Percentiles rank a stretch among this genome's conserved stretches.
Evolutionary conservation across 2,797 vertebrate genomes (phyloP).

Genomic region (Acanthurus lineatus): DNA sequence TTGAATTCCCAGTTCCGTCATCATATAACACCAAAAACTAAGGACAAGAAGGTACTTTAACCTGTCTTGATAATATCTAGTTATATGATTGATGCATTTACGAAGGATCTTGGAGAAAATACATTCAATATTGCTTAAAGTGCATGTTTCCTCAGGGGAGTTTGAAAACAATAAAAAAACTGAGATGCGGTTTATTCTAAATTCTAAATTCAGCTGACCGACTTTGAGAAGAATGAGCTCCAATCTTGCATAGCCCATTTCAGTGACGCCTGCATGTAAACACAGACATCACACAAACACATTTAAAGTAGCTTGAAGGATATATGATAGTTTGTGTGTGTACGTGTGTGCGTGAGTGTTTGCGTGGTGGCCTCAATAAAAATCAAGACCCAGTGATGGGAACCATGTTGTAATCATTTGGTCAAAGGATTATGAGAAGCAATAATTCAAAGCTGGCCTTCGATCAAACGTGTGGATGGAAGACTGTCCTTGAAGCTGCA

Average conservation of each 20-base stretch:
- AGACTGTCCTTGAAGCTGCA: slow-evolving; percentile 73
- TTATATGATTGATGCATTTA: neutral
- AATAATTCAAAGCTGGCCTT: slow-evolving; percentile 79
- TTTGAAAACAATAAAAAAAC: neutral
- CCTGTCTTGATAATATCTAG: neutral
- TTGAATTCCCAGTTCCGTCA: neutral
- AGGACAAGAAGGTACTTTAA: neutral
- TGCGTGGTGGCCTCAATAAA: slow-evolving; percentile 30
- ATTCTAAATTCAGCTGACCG: neutral
- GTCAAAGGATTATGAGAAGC: slow-evolving; percentile 80
- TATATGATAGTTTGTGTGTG: neutral
- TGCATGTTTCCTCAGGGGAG: neutral
- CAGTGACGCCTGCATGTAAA: slow-evolving; percentile 2
- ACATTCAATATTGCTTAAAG: neutral
- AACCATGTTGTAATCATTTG: slow-evolving; percentile 71
- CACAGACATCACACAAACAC: slow-evolving; percentile 23
- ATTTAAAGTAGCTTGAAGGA: slow-evolving; percentile 26
- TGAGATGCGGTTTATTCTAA: neutral
- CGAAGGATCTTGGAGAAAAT: neutral
- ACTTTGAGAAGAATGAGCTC: slow-evolving; percentile 30
- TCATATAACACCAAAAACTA: neutral
- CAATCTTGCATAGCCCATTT: neutral
- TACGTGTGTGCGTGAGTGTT: neutral
- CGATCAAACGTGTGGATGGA: slow-evolving; percentile 68
- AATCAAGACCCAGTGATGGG: slow-evolving; percentile 47